Conservation (phyloP, 2,113 vertebrate species). For the Xenus cinereus region DNA sequence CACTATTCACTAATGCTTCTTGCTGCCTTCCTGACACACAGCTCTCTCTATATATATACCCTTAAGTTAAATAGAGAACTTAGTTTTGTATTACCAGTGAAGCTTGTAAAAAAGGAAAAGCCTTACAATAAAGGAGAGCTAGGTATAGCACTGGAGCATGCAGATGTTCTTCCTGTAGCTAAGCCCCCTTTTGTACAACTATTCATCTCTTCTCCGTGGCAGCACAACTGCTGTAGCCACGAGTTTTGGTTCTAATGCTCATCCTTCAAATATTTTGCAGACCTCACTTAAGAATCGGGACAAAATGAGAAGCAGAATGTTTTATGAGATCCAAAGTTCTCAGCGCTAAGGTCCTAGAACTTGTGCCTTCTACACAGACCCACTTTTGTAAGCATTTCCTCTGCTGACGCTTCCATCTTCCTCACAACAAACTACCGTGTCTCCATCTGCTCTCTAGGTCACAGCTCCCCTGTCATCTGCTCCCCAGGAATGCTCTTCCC, state of each 20-base stretch:
- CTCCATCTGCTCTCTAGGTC: not conserved
- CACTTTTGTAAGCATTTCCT: not conserved
- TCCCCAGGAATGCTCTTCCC: not conserved
- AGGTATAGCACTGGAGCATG: not conserved
- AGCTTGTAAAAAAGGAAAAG: not conserved
- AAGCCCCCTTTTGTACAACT: not conserved
- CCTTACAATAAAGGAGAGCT: not conserved
- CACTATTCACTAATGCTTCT: not conserved
- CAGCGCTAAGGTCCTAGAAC: not conserved
- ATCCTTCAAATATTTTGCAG: not conserved
- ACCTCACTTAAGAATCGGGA: not conserved
- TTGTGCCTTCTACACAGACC: not conserved
- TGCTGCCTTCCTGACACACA: not conserved
- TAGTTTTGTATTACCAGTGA: not conserved
- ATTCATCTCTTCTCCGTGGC: not conserved
- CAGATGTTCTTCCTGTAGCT: not conserved
- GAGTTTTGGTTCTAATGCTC: not conserved
- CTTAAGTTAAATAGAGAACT: not conserved
- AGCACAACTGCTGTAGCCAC: not conserved
- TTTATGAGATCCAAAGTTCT: not conserved
- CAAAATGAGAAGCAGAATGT: not conserved
- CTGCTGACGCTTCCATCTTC: not conserved
- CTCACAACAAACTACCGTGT: not conserved
- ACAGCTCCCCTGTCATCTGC: not conserved
- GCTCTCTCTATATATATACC: not conserved